A percentile compares a stretch with the other conserved stretches of the same genome.
Evolutionary conservation across 1,140 invertebrate species (phyloP).

Genomic region (Drosophila suzukii): DNA sequence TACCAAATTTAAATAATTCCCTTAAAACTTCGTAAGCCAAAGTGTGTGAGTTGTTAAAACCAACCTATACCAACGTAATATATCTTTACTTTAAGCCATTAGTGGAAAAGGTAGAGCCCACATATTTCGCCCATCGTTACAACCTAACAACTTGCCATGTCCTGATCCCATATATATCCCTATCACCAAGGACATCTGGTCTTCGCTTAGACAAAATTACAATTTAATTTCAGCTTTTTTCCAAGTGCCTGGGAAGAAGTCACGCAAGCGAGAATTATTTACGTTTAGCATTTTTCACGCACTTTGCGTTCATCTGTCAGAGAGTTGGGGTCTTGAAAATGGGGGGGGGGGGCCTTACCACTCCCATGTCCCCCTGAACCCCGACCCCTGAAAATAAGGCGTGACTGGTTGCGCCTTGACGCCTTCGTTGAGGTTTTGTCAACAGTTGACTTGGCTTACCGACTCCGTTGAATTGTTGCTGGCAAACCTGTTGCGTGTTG

Average conservation of each 20-base stretch:
- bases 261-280: conserved; percentile 62
- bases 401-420: conserved; percentile 65
- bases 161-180: background rate
- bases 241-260: conserved; percentile 36
- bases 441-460: conserved; percentile 45
- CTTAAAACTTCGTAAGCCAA: too few species aligned
- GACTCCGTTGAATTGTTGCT: conserved; percentile 13
- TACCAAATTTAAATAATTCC: too few species aligned
- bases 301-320: conserved; percentile 34
- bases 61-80: background rate
- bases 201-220: conserved; percentile 15
- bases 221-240: conserved; percentile 17
- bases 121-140: background rate
- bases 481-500: conserved; percentile 71
- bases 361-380: background rate
- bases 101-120: conserved; percentile 2
- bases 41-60: too few species aligned
- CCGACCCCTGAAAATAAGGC: conserved; percentile 7
- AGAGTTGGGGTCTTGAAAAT: background rate
- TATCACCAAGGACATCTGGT: conserved; percentile 29
- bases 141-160: conserved; percentile 12
- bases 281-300: conserved; percentile 68
- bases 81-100: background rate
- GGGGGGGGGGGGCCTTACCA: background rate
- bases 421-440: conserved; percentile 68